Evolutionary conservation across 2,113 vertebrate genomes (phyloP).

Genomic region (Scytalopus superciliaris): DNA sequence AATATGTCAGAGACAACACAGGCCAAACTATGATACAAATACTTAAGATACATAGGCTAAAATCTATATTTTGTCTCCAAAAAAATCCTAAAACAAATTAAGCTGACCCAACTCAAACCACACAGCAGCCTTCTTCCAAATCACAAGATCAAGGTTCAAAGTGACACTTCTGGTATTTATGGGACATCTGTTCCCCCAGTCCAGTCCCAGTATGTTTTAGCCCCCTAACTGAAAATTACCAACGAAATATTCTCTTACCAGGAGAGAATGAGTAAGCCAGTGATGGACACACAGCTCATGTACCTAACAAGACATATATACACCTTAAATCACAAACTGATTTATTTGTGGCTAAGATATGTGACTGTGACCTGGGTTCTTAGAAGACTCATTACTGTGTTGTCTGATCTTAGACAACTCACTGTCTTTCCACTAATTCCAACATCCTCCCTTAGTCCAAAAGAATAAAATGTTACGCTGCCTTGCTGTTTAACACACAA

Average conservation of each 20-base stretch:
- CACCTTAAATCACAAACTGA: background rate
- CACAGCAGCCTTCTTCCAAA: background rate
- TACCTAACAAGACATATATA: background rate
- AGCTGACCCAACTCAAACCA: background rate
- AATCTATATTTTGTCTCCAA: background rate
- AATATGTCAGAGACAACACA: slow-evolving; percentile 8
- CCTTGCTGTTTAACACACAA: background rate
- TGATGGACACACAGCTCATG: background rate
- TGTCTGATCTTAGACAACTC: background rate
- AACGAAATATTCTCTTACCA: background rate
- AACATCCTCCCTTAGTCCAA: background rate
- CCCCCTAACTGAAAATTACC: background rate
- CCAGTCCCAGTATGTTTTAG: background rate
- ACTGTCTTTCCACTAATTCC: background rate
- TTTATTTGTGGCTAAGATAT: background rate
- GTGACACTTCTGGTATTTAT: background rate
- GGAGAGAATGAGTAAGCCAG: background rate
- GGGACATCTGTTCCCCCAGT: background rate
- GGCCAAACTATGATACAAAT: background rate
- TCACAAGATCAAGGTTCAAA: background rate
- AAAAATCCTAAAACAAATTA: background rate
- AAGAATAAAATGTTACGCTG: background rate
- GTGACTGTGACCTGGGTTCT: background rate
- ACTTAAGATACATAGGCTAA: background rate
- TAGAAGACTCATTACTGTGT: background rate